A percentile compares a stretch with the other conserved stretches of the same genome.
Conservation (phyloP, 2,113 vertebrate genomes). For the Myiopsitta monachus region DNA sequence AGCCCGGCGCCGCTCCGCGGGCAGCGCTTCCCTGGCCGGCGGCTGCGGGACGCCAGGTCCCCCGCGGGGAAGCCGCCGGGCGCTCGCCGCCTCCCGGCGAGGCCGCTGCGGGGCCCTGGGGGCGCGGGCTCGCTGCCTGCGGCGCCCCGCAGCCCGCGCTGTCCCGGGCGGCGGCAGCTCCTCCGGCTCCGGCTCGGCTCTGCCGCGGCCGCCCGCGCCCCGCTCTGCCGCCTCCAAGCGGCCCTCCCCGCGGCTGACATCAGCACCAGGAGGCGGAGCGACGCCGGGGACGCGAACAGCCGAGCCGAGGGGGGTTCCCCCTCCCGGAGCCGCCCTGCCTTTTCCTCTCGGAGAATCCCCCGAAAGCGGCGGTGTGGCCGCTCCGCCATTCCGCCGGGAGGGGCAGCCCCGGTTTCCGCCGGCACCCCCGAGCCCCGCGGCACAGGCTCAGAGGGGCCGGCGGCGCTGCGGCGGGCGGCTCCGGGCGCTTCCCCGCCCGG, state of each 20-base stretch:
- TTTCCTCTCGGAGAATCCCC: background rate
- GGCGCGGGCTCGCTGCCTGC: background rate
- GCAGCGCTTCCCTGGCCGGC: background rate
- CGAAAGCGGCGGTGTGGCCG: background rate
- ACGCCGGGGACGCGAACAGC: conserved; percentile 14
- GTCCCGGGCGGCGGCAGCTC: background rate
- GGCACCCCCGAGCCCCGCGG: background rate
- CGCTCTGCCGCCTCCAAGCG: conserved; percentile 20
- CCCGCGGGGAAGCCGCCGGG: background rate
- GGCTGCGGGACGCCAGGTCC: background rate
- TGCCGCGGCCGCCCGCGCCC: conserved; percentile 49
- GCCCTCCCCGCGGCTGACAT: conserved; percentile 63
- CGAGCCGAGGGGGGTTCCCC: conserved; percentile 9
- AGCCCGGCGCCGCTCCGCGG: background rate
- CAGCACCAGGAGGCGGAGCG: conserved; percentile 46
- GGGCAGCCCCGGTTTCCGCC: background rate
- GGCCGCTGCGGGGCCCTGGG: background rate
- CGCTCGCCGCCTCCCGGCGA: background rate
- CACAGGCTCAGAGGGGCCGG: background rate
- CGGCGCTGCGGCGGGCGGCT: background rate
- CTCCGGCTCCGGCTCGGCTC: background rate
- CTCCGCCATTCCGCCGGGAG: conserved; percentile 7
- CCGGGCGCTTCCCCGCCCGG: background rate
- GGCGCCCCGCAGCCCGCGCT: background rate
- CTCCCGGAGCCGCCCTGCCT: conserved; percentile 13